Evolutionary conservation across 2,888 invertebrate genomes (phyloP).

Genomic region (Polymixis lichenea): DNA sequence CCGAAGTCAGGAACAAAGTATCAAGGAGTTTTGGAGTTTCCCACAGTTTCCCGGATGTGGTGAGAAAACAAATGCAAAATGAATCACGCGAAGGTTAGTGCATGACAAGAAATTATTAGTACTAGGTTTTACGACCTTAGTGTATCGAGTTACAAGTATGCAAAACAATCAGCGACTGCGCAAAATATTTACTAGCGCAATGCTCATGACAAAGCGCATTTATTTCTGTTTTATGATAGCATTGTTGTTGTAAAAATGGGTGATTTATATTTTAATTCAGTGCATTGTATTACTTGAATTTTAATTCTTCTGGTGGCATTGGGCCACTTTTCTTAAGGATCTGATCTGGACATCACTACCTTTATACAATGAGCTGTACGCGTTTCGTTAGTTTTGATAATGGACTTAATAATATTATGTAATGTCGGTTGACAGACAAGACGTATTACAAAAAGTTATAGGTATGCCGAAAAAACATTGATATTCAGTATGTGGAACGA

Average conservation of each 20-base stretch:
- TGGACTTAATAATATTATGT: background rate
- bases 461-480: background rate
- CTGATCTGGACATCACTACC: background rate
- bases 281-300: background rate
- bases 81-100: conserved; percentile 43
- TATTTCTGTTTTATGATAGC: conserved; percentile 52
- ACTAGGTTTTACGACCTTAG: conserved; percentile 39
- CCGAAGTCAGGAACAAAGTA: background rate
- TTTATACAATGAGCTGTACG: background rate
- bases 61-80: conserved; percentile 26
- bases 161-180: conserved; percentile 46
- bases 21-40: background rate
- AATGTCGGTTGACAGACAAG: conserved; percentile 7
- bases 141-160: conserved; percentile 60
- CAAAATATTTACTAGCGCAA: conserved; percentile 46
- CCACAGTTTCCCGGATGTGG: conserved; percentile 34
- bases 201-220: conserved; percentile 49
- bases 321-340: background rate
- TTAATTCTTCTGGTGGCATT: background rate
- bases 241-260: conserved; percentile 52
- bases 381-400: background rate
- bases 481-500: conserved; percentile 20
- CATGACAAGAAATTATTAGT: conserved; percentile 53
- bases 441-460: conserved; percentile 10
- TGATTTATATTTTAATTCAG: conserved; percentile 44